phyloP scores from a whole-genome alignment of 2,797 vertebrate genomes.

The Megaceryle alcyon region DNA sequence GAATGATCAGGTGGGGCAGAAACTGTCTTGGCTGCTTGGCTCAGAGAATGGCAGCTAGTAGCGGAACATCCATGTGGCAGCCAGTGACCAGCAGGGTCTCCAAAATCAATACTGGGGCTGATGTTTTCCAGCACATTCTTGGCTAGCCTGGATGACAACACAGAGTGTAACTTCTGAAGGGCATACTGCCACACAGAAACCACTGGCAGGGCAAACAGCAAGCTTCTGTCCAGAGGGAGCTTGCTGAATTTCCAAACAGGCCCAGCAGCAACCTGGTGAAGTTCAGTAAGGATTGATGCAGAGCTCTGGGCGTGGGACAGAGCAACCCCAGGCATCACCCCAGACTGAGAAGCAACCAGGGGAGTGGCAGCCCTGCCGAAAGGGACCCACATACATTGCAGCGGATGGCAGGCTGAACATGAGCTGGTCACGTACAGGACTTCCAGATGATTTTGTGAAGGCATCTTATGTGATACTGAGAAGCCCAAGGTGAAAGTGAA shows the following conservation, averaged over 20 bases:
- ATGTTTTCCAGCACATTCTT: background rate
- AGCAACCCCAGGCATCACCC: background rate
- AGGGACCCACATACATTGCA: background rate
- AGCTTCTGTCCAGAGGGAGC: background rate
- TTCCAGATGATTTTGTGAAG: background rate
- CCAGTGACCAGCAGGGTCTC: background rate
- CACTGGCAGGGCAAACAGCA: background rate
- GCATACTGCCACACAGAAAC: rapidly evolving
- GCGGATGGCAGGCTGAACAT: background rate
- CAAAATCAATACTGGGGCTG: background rate
- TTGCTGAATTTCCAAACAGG: background rate
- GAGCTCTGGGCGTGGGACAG: background rate
- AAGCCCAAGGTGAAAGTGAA: background rate
- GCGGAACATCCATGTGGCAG: background rate
- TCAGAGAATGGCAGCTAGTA: background rate
- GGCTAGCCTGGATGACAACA: background rate
- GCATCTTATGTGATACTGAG: background rate
- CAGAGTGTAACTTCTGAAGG: background rate
- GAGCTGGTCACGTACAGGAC: rapidly evolving
- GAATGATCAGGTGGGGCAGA: background rate
- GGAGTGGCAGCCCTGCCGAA: rapidly evolving
- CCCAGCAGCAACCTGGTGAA: background rate
- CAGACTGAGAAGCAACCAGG: background rate
- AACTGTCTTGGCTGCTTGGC: background rate
- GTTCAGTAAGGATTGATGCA: background rate